Evolutionary conservation across 1,140 invertebrate species (phyloP), one percentile per base, ranked within the genome.

Genomic region (Calycopis cecrops): DNA sequence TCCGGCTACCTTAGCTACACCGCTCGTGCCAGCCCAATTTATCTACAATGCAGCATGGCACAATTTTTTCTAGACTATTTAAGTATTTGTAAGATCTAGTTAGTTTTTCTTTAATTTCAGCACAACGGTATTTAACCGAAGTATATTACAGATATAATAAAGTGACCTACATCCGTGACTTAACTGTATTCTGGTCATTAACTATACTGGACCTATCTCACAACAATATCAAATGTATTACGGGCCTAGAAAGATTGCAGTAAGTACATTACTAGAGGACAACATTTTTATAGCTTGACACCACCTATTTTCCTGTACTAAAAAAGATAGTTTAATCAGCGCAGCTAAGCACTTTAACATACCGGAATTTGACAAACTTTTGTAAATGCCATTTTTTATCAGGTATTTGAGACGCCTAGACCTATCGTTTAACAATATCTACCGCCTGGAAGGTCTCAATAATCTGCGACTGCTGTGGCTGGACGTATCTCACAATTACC

Each of bases 71-170:
- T n/a, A n/a, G n/a, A n/a, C n/a, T n/a, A n/a, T n/a, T n/a, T n/a
- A n/a, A n/a, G n/a, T n/a, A n/a, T n/a, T n/a, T n/a, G n/a, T n/a
- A n/a, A n/a, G n/a, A n/a, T n/a, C n/a, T n/a, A n/a, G n/a, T n/a
- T 49, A 9, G 16, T 44, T 44, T 37, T 40, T 56, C 63, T 62
- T 12, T 48, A 47, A 67, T 78, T 79, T 49, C 67, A 87, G 84
- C 84, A 10, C 84, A 87, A 65, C 84, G 81, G 81, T 84, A 79
- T 56, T 66, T 87, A 48, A 77, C 84, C 4, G 81, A 87, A 71
- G 81, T 85, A 3, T 74, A 85, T 65, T 87, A 84, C 51, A 79
- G 73, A 66, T 82, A 75, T 59, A 87, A 87, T 59, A 71, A 65
- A 0, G 67, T 87, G 12, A 71, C 62, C n/a, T 67, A 60, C 47